Base-by-base conservation (phyloP, 1,140 invertebrate genomes). In the Eciton burchellii region DNA sequence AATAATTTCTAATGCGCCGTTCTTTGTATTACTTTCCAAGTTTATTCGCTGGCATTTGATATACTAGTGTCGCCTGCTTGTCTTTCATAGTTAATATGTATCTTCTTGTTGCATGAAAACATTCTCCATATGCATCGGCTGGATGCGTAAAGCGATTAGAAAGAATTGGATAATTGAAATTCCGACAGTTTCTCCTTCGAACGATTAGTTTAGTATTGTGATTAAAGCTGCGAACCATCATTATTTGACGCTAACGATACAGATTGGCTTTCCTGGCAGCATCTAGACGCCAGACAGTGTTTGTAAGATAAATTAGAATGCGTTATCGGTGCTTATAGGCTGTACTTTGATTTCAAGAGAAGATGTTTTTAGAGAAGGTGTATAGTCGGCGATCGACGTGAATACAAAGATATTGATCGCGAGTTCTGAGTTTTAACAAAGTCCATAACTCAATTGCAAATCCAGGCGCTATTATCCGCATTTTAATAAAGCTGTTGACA, bases 281-380 rank as follows among this genome's bases (percentile, higher is more conserved):
- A 49, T 11, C 5, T 47, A 57, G 63, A 65, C 71, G 84, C 57
- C 79, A 59, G 35, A 6, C 24, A 16, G 14, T 24, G 52, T 85
- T 86, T 85, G 63, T 60, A 65, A 63, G 26, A 82, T 71, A 56
- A 77, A 72, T 86, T 85, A 71, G 65, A 43, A 77, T 79, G 56
- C n/a, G 11, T 74, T 76, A 76, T 26, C 76, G 56, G 29, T 65
- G 47, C 21, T 62, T 49, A 19, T 0, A 29, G 29, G 47, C 52
- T 14, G 12, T 73, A 35, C 35, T 11, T 73, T 26, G 16, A 21
- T 12, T 29, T 60, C n/a, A 49, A 60, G 9, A 81, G n/a, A 21
- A 56, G 6, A 57, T 1, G 14, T 43, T 59, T 16, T 29, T 43
- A 73, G 60, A n/a, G n/a, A n/a, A n/a, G n/a, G n/a, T n/a, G n/a